Evolutionary conservation across 2,113 vertebrate species (phyloP), one percentile per base, ranked within the genome.

Genomic region (Chascanopsetta lugubris): DNA sequence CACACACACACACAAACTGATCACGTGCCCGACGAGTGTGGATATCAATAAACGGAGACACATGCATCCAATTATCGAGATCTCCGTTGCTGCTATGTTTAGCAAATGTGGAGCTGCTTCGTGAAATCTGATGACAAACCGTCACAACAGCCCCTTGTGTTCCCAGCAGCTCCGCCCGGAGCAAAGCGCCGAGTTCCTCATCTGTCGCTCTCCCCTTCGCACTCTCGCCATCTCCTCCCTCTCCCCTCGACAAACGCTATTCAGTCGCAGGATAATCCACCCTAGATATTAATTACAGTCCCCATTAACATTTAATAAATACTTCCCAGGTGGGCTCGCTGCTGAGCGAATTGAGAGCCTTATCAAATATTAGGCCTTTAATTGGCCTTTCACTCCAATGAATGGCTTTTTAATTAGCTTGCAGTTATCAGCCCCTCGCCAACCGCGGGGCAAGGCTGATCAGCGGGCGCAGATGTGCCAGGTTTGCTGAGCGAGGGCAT

Each of bases 391-490:
- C 85, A 87, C 86, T 86, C 79, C 84, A 74, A 86, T 85, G 83
- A 90, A 90, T 90, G 88, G 85, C 84, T 89, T 87, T 89, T 91
- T 91, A 91, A 89, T 91, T 91, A 89, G 86, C 65, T 47, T 79
- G 69, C 74, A 69, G 86, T 89, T 89, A 91, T 88, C 86, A 77
- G 79, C 74, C 69, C 63, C 64, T 55, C 69, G 70, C 80, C 88
- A 85, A 89, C 82, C 80, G 76, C 82, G 59, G 76, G 59, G 73
- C 79, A 49, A 17, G 69, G 56, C 65, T 64, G 80, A 89, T 82
- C 79, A 79, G 81, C 72, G 38, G 69, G 3, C 40, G 11, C 85
- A 85, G 75, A 88, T 82, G 80, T 82, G 80, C 63, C 79, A 64
- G 65, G 81, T 81, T 59, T 88, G 86, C 87, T 90, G 86, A 90